phyloP scores from a whole-genome alignment of 2,888 invertebrate genomes.

The Diarsia dahlii region DNA sequence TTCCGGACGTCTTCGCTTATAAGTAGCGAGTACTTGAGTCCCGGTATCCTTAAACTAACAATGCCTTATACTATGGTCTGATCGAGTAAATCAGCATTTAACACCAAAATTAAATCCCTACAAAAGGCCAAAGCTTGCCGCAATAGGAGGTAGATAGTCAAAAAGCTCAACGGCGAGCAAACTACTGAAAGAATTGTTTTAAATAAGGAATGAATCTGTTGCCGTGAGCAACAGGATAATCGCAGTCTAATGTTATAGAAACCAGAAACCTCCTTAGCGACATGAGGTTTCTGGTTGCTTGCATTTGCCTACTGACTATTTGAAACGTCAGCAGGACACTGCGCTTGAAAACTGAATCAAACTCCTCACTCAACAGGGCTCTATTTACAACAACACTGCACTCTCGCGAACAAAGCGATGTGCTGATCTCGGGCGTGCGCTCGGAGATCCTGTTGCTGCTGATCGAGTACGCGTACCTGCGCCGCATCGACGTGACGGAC shows the following conservation, averaged over 20 bases:
- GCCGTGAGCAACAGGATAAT: neutral
- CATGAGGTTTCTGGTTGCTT: neutral
- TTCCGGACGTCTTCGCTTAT: too few species aligned
- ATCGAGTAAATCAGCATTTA: neutral
- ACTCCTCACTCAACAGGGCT: constrained; percentile 89
- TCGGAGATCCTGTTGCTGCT: constrained; percentile 94
- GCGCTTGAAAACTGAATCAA: constrained; percentile 19
- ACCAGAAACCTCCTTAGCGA: neutral
- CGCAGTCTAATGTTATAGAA: neutral
- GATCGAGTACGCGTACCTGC: constrained; percentile 96
- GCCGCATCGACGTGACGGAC: constrained; percentile 93
- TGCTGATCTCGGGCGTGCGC: constrained; percentile 94
- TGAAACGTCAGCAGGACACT: neutral
- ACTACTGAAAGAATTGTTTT: neutral
- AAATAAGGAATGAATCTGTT: too few species aligned
- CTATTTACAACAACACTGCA: constrained; percentile 95
- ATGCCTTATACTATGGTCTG: too few species aligned
- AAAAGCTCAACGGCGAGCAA: neutral
- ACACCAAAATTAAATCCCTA: neutral
- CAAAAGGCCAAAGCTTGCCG: neutral
- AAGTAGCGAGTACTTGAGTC: neutral
- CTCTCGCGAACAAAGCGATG: constrained; percentile 92
- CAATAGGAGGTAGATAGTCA: neutral
- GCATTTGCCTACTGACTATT: neutral
- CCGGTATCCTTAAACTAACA: neutral